Percentiles rank a stretch among this genome's conserved stretches.
Evolutionary conservation across 2,888 invertebrate species (phyloP).

Genomic region (Desoria tigrina): DNA sequence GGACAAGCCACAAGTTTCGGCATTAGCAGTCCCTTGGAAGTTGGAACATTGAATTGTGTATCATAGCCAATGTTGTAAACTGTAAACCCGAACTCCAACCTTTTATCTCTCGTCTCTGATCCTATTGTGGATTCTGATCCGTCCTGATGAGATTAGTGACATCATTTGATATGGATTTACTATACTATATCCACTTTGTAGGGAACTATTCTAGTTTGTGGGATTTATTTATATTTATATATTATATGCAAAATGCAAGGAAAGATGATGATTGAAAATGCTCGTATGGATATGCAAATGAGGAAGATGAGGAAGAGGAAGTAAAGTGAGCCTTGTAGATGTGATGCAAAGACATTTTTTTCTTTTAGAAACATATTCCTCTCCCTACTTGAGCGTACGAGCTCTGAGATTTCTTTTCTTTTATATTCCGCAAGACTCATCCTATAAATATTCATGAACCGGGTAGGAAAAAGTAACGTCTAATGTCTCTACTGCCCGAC

Average conservation of each 20-base stretch:
- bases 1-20: too few relatives aligned
- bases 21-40: too few relatives aligned
- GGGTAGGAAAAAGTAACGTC: not conserved
- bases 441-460: slow-evolving; percentile 46
- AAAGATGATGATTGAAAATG: slow-evolving; percentile 11
- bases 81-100: too few relatives aligned
- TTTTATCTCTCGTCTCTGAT: not conserved
- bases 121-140: slow-evolving; percentile 2
- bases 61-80: too few relatives aligned
- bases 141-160: too few relatives aligned
- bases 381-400: slow-evolving; percentile 3
- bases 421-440: slow-evolving; percentile 25
- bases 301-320: slow-evolving; percentile 35
- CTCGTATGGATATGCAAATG: slow-evolving; percentile 26
- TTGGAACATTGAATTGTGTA: too few relatives aligned
- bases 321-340: slow-evolving; percentile 18
- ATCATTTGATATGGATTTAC: too few relatives aligned
- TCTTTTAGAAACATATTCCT: not conserved
- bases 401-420: slow-evolving; percentile 14
- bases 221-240: too few relatives aligned
- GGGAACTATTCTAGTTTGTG: too few relatives aligned
- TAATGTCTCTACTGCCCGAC: not conserved
- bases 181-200: too few relatives aligned
- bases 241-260: too few relatives aligned
- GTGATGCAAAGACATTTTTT: slow-evolving; percentile 12